Conservation (phyloP, 2,113 vertebrate genomes). For the Psettodes erumei region DNA sequence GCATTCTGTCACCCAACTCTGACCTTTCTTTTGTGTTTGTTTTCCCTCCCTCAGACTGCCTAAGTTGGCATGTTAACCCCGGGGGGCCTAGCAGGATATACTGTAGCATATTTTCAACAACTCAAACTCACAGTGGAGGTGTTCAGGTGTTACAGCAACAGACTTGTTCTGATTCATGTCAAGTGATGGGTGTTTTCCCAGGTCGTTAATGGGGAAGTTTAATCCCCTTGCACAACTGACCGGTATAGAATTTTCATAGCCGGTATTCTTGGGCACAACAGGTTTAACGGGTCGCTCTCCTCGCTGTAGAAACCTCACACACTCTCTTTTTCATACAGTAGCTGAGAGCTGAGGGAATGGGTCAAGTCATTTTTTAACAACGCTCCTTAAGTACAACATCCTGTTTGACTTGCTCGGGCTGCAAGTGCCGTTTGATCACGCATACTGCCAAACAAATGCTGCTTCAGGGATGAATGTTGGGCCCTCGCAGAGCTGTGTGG, state of each 20-base stretch:
- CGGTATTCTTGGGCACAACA: background rate
- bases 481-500: slow-evolving; percentile 14
- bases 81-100: background rate
- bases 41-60: slow-evolving; percentile 25
- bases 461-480: slow-evolving; percentile 19
- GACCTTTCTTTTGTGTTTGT: slow-evolving; percentile 54
- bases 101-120: slow-evolving; percentile 4
- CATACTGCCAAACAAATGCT: slow-evolving; percentile 3
- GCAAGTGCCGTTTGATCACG: slow-evolving; percentile 4
- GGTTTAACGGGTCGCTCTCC: slow-evolving; percentile 10
- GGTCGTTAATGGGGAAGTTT: slow-evolving; percentile 7
- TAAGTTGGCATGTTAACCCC: slow-evolving; percentile 3
- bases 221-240: slow-evolving; percentile 23
- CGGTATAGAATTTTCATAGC: slow-evolving; percentile 1
- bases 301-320: background rate
- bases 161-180: background rate
- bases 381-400: slow-evolving; percentile 10
- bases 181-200: background rate
- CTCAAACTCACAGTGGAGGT: background rate
- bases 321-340: background rate
- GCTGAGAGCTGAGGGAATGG: slow-evolving; percentile 8
- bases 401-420: slow-evolving; percentile 22
- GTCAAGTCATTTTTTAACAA: slow-evolving; percentile 14
- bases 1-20: slow-evolving; percentile 47
- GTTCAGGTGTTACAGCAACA: background rate